These are phyloP conservation scores for Papilio polytes DNA, from an alignment of 1,140 invertebrate species.

Conservation along the genomic window DNA sequence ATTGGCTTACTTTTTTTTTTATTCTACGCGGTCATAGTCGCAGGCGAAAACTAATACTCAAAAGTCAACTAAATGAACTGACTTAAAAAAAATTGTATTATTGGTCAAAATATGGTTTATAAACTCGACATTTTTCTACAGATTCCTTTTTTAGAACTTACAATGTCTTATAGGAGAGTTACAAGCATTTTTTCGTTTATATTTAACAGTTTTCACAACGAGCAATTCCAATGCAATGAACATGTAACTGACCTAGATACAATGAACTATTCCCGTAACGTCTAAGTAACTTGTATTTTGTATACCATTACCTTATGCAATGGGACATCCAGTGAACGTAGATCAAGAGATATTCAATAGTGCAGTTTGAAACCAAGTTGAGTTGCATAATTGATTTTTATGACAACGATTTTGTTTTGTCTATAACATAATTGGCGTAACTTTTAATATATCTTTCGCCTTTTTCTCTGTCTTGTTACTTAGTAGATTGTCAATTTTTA, in stretches of 20 bases:
- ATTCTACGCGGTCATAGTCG: too few relatives aligned
- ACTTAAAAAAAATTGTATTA: too few relatives aligned
- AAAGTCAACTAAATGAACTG: too few relatives aligned
- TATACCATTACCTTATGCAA: background rate
- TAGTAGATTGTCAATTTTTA: too few relatives aligned
- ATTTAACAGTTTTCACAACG: background rate
- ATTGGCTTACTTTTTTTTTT: too few relatives aligned
- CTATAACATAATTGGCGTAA: background rate
- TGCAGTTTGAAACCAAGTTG: background rate
- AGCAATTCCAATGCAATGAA: slow-evolving; percentile 5
- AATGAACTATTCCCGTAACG: slow-evolving; percentile 10
- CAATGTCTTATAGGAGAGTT: background rate
- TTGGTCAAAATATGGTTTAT: too few relatives aligned
- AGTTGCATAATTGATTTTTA: background rate
- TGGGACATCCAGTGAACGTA: background rate
- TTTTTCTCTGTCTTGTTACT: too few relatives aligned
- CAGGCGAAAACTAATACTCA: too few relatives aligned
- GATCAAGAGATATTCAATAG: background rate
- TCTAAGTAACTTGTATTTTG: background rate
- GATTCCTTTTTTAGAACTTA: too few relatives aligned
- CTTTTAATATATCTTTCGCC: background rate
- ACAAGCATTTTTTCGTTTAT: background rate
- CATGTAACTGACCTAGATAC: background rate
- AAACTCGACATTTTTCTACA: too few relatives aligned
- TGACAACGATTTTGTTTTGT: background rate